Percentiles rank a stretch among this genome's conserved stretches.
These are phyloP conservation scores for Cephus rjabovi DNA, from an alignment of 2,888 invertebrate species.

Conservation along the genomic window DNA sequence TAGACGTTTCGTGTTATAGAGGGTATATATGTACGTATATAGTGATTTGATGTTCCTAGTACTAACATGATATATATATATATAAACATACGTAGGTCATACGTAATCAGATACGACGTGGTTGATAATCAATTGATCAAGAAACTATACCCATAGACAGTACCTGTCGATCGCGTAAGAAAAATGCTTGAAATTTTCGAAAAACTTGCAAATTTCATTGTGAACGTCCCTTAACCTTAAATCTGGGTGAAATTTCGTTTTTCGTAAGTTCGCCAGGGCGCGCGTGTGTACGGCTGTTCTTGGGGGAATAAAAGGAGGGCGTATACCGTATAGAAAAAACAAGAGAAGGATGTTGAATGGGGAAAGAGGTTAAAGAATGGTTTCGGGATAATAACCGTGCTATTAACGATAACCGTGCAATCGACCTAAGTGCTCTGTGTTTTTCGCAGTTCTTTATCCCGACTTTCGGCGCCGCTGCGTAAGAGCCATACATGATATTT, in stretches of 20 bases:
- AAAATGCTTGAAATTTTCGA: neutral
- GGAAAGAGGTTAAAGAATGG: constrained; percentile 14
- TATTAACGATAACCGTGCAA: constrained; percentile 24
- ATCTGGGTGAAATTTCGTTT: neutral
- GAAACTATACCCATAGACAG: too few species aligned
- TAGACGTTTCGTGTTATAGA: too few species aligned
- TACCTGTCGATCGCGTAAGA: too few species aligned
- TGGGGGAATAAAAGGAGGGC: neutral
- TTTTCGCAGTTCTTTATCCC: constrained; percentile 7
- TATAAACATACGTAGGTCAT: too few species aligned
- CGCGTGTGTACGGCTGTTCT: neutral
- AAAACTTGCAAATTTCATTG: neutral
- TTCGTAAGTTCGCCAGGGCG: neutral
- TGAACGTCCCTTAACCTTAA: too few species aligned
- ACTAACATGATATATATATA: too few species aligned
- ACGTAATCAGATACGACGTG: too few species aligned
- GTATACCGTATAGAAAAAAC: neutral
- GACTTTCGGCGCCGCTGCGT: neutral
- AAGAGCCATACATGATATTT: neutral
- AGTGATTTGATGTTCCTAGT: too few species aligned
- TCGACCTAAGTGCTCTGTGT: constrained; percentile 31
- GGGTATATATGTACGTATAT: too few species aligned
- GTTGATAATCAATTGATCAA: too few species aligned
- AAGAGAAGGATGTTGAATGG: neutral
- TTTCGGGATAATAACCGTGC: constrained; percentile 23